Conservation (phyloP, 2,113 vertebrate species). For the Pangasianodon gigas region DNA sequence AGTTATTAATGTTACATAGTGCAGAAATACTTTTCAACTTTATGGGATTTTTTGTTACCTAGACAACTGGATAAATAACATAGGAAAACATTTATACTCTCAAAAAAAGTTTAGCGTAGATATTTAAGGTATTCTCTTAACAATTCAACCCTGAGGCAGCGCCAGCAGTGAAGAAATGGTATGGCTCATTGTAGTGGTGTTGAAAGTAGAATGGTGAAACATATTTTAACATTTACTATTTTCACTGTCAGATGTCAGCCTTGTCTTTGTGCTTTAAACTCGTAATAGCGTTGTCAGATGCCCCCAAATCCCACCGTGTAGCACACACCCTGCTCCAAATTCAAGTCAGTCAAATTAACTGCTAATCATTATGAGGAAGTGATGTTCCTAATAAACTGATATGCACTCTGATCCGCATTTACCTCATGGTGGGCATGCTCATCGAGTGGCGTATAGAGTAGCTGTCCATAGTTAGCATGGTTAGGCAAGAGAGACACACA, state of each 20-base stretch:
- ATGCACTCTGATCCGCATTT: slow-evolving; percentile 61
- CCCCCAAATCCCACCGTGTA: neutral
- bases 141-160: neutral
- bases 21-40: neutral
- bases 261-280: neutral
- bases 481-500: slow-evolving; percentile 62
- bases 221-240: neutral
- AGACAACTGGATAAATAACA: neutral
- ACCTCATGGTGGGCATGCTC: slow-evolving; percentile 99
- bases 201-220: neutral
- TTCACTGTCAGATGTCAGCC: neutral
- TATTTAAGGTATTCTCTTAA: neutral
- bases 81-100: neutral
- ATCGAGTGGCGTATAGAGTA: slow-evolving; percentile 93
- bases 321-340: neutral
- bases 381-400: neutral
- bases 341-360: neutral
- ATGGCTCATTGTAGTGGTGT: neutral
- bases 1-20: neutral
- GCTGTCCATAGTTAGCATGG: slow-evolving; percentile 80
- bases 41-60: neutral
- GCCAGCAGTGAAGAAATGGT: neutral
- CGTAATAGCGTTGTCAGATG: neutral
- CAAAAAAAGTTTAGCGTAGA: neutral
- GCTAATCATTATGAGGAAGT: neutral